phyloP scores from a whole-genome alignment of 1,140 invertebrate genomes.

The Calosoma granatense region DNA sequence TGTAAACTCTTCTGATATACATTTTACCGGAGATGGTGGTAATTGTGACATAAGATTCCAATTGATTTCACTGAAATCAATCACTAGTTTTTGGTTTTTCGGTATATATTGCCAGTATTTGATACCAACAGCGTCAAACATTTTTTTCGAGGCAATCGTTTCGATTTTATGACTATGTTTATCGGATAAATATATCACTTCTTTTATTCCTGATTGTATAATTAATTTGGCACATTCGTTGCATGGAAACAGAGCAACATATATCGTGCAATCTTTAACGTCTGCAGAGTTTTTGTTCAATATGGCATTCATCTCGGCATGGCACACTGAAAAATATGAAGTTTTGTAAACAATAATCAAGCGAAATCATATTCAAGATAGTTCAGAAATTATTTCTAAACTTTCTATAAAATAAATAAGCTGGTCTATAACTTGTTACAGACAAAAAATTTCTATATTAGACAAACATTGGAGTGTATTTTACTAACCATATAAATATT shows the following conservation, averaged over 20 bases:
- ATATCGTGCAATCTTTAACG: slow-evolving; percentile 71
- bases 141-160: slow-evolving; percentile 63
- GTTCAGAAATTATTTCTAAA: no score
- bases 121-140: slow-evolving; percentile 69
- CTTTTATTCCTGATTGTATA: slow-evolving; percentile 86
- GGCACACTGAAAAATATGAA: slow-evolving; percentile 72
- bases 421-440: no score
- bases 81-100: slow-evolving; percentile 48
- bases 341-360: neutral
- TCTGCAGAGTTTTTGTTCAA: slow-evolving; percentile 77
- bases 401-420: no score
- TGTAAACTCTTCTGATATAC: neutral
- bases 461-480: no score
- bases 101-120: slow-evolving; percentile 60
- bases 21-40: slow-evolving; percentile 27
- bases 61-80: slow-evolving; percentile 54
- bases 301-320: slow-evolving; percentile 96
- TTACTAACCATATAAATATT: slow-evolving; percentile 71
- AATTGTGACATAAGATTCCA: slow-evolving; percentile 41
- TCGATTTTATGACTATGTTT: slow-evolving; percentile 59
- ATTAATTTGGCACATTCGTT: slow-evolving; percentile 96
- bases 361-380: no score
- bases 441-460: no score
- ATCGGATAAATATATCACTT: slow-evolving; percentile 72
- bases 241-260: slow-evolving; percentile 85